These are phyloP conservation scores for Mesoligia furuncula DNA, from an alignment of 2,888 invertebrate species.

Conservation along the genomic window DNA sequence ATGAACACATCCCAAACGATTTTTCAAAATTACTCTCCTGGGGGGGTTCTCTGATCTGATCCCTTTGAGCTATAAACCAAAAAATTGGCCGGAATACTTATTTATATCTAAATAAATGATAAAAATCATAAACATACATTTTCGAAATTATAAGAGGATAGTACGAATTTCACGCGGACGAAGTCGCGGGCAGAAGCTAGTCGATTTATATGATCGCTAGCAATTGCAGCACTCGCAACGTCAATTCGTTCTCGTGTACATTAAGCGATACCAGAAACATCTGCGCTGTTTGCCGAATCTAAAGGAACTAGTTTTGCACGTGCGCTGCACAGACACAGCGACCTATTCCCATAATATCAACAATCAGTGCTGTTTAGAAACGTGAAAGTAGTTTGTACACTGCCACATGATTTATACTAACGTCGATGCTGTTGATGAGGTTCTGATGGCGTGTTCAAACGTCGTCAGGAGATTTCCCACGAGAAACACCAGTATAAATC, in stretches of 20 bases:
- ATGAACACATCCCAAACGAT: too few relatives aligned
- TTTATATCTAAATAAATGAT: too few relatives aligned
- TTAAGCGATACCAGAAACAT: conserved; percentile 72
- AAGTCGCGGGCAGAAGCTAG: too few relatives aligned
- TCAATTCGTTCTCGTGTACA: conserved; percentile 71
- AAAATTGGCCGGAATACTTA: too few relatives aligned
- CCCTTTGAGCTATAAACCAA: too few relatives aligned
- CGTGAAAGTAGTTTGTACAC: conserved; percentile 68
- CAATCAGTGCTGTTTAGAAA: conserved; percentile 57
- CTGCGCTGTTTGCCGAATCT: conserved; percentile 70
- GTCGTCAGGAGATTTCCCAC: conserved; percentile 72
- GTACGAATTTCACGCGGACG: too few relatives aligned
- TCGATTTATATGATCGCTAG: conserved; percentile 78
- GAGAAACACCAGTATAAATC: conserved; percentile 67
- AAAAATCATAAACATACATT: too few relatives aligned
- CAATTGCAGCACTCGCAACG: conserved; percentile 75
- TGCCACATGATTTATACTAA: conserved; percentile 60
- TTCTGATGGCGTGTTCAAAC: conserved; percentile 72
- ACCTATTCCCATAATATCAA: conserved; percentile 61
- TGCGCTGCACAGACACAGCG: conserved; percentile 60
- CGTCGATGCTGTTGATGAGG: conserved; percentile 71
- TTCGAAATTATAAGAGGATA: too few relatives aligned
- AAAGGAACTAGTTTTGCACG: conserved; percentile 70
- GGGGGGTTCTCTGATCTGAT: too few relatives aligned
- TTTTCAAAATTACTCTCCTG: too few relatives aligned